A percentile compares a stretch with the other conserved stretches of the same genome.
These are phyloP conservation scores for Drosophila santomea DNA, from an alignment of 1,140 invertebrate genomes.

Conservation along the genomic window DNA sequence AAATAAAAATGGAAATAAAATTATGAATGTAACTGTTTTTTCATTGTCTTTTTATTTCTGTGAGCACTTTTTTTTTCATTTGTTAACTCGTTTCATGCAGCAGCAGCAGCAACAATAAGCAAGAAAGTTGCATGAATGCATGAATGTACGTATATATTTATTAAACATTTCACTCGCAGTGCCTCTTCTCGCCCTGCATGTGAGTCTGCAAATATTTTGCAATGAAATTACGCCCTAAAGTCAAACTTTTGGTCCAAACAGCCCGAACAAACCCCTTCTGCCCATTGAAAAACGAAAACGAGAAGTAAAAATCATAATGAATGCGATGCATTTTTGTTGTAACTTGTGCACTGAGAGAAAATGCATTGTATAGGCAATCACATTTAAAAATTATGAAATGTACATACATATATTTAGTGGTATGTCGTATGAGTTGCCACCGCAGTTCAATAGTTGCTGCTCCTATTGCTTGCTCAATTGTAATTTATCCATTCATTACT, in stretches of 20 bases:
- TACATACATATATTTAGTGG: too few relatives aligned
- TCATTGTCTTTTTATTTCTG: slow-evolving; percentile 14
- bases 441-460: too few relatives aligned
- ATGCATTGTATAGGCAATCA: too few relatives aligned
- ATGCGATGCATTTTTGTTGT: slow-evolving; percentile 39
- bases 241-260: slow-evolving; percentile 64
- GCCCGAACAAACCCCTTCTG: slow-evolving; percentile 13
- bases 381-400: too few relatives aligned
- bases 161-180: slow-evolving; percentile 65
- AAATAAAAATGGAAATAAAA: slow-evolving; percentile 62
- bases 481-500: too few relatives aligned
- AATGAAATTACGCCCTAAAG: slow-evolving; percentile 80
- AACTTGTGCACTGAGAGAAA: slow-evolving; percentile 11
- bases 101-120: slow-evolving; percentile 39
- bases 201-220: slow-evolving; percentile 69
- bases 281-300: slow-evolving; percentile 46
- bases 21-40: slow-evolving; percentile 59
- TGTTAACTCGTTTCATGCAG: slow-evolving; percentile 47
- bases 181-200: slow-evolving; percentile 15
- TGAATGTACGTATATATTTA: slow-evolving; percentile 58
- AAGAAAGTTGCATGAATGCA: slow-evolving; percentile 42
- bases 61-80: slow-evolving; percentile 8
- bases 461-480: too few relatives aligned
- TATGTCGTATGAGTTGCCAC: too few relatives aligned
- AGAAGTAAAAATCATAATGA: slow-evolving; percentile 72